Evolutionary conservation across 2,113 vertebrate species (phyloP).

Genomic region (Corythoichthys intestinalis): DNA sequence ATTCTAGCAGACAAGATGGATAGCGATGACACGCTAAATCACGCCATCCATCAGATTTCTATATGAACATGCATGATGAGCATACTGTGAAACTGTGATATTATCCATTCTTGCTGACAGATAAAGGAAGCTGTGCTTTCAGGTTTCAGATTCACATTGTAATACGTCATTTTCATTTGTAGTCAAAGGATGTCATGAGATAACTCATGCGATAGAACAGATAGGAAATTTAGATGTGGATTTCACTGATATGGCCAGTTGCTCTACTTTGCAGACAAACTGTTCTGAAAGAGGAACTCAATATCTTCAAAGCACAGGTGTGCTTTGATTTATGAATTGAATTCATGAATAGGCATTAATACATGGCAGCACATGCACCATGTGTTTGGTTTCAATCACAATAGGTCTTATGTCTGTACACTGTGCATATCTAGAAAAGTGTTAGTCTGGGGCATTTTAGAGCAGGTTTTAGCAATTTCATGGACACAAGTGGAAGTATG

Average conservation of each 20-base stretch:
- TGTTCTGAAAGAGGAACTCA: slow-evolving; percentile 27
- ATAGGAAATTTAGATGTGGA: slow-evolving; percentile 41
- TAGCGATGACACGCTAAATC: slow-evolving; percentile 41
- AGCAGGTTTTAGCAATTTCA: too few relatives aligned
- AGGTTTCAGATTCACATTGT: slow-evolving; percentile 40
- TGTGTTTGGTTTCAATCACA: too few relatives aligned
- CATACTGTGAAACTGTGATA: slow-evolving; percentile 28
- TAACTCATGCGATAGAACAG: slow-evolving; percentile 17
- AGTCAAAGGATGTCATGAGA: slow-evolving; percentile 42
- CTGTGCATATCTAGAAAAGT: too few relatives aligned
- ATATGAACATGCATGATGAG: slow-evolving; percentile 41
- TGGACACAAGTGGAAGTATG: too few relatives aligned
- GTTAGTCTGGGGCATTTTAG: too few relatives aligned
- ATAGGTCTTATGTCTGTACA: too few relatives aligned
- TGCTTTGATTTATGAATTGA: neutral
- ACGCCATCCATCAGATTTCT: slow-evolving; percentile 48
- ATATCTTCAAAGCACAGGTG: neutral
- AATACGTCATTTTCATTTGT: slow-evolving; percentile 37
- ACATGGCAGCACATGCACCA: neutral
- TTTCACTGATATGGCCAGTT: slow-evolving; percentile 34
- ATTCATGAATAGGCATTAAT: neutral
- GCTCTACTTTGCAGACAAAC: slow-evolving; percentile 50
- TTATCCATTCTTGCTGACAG: slow-evolving; percentile 50
- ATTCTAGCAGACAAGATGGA: slow-evolving; percentile 22
- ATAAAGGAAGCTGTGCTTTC: slow-evolving; percentile 29